A percentile compares a stretch with the other conserved stretches of the same genome.
Conservation (phyloP, 2,888 invertebrate species). For the Maniola hyperantus region DNA sequence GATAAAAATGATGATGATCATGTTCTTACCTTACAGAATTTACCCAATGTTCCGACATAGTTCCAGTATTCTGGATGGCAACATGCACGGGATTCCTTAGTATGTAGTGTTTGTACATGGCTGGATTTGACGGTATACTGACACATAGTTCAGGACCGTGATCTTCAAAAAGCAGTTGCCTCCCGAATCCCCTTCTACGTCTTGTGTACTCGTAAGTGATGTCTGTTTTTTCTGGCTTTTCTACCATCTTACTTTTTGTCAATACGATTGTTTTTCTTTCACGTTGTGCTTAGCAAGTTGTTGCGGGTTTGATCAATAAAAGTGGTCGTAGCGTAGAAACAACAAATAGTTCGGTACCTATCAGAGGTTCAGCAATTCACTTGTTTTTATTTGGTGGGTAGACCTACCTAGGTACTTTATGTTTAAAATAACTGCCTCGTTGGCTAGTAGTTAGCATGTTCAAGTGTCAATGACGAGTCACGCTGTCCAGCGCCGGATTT, state of each 20-base stretch:
- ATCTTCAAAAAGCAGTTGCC: constrained; percentile 86
- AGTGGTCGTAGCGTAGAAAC: neutral
- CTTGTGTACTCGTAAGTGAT: constrained; percentile 84
- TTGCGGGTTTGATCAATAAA: constrained; percentile 30
- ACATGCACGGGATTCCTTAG: constrained; percentile 84
- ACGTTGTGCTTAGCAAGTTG: neutral
- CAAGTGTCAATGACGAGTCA: too few species aligned
- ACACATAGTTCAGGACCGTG: constrained; percentile 85
- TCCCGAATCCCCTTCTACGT: constrained; percentile 87
- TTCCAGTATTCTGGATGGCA: constrained; percentile 84
- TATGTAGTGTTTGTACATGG: constrained; percentile 79
- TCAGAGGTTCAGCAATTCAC: neutral
- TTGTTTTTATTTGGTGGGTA: too few species aligned
- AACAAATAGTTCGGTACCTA: too few species aligned
- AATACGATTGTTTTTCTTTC: neutral
- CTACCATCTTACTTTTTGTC: constrained; percentile 49
- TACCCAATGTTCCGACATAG: constrained; percentile 85
- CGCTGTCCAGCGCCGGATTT: too few species aligned
- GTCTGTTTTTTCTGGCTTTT: constrained; percentile 68
- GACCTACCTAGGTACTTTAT: too few species aligned
- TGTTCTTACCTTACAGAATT: constrained; percentile 77
- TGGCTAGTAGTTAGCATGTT: too few species aligned
- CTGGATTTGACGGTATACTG: constrained; percentile 84
- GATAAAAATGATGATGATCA: too few species aligned
- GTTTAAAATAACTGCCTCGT: too few species aligned